Evolutionary conservation across 2,888 invertebrate species (phyloP), one percentile per base, ranked within the genome.

Genomic region (Diarsia mendica): DNA sequence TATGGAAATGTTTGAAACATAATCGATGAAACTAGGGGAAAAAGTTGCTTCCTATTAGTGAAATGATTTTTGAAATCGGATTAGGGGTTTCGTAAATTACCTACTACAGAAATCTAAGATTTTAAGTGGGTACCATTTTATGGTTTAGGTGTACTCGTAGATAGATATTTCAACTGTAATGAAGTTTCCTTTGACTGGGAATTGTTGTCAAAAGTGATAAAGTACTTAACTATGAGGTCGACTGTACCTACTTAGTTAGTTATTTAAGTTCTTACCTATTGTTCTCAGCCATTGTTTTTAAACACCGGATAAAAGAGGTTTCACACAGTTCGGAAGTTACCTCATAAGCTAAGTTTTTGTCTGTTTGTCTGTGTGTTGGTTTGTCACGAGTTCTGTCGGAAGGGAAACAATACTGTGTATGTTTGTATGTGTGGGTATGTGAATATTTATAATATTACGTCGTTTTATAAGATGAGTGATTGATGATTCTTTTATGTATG

Each of bases 291-390:
- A 85, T 87, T 85, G 85, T 87, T 28, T 53, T n/a, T 46, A 66
- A 67, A 60, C 51, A 69, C 75, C 88, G 88, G 87, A 85, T 89
- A 87, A 76, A 76, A 73, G 64, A 83, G 75, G 70, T 78, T 87
- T 87, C 87, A 79, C 87, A 87, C 86, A 72, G 73, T 85, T 87
- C 89, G 86, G 87, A 89, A 87, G 88, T 87, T 88, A 87, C 88
- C 86, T 84, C 84, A 87, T 79, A 73, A 51, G 60, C 39, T 55
- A 61, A 55, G 80, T 84, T 88, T 89, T 73, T 73, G 72, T 72
- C 55, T 55, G 55, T 23, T 4, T 44, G 60, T 85, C 80, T 83
- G 71, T 72, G 28, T 55, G 67, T 73, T 75, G 68, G 68, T 79
- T 81, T 83, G 78, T 87, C 83, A 72, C 61, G 65, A 75, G 46